phyloP scores from a whole-genome alignment of 2,797 vertebrate genomes.

The Myripristis jacobus region DNA sequence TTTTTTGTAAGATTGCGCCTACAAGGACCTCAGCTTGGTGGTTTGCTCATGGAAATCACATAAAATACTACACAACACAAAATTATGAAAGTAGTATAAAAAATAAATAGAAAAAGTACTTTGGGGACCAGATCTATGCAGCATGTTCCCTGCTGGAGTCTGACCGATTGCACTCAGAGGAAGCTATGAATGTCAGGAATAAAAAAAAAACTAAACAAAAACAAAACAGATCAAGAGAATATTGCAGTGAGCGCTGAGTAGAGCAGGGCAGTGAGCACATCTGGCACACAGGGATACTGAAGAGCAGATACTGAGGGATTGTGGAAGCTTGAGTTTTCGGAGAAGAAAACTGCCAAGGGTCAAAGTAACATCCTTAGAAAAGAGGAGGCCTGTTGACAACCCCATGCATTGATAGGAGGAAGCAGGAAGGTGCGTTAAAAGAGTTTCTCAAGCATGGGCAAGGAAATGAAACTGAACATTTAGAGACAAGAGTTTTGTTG shows the following conservation, averaged over 20 bases:
- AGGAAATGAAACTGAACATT: neutral
- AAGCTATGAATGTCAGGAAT: neutral
- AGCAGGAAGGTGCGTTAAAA: conserved; percentile 19
- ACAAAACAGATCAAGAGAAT: no score
- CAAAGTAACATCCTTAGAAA: conserved; percentile 43
- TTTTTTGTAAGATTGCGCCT: neutral
- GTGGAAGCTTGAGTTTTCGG: conserved; percentile 59
- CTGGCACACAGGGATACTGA: conserved; percentile 45
- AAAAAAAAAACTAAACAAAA: neutral
- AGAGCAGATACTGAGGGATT: conserved; percentile 59
- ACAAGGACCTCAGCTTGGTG: neutral
- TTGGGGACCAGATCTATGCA: no score
- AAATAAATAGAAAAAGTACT: neutral
- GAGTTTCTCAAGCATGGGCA: conserved; percentile 27
- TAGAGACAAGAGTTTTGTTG: conserved; percentile 23
- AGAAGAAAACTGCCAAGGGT: conserved; percentile 47
- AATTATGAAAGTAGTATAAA: neutral
- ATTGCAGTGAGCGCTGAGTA: conserved; percentile 23
- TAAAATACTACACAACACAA: neutral
- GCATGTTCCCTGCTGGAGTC: no score
- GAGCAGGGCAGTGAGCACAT: conserved; percentile 23
- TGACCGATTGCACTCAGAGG: neutral
- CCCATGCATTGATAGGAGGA: neutral
- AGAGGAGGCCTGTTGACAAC: conserved; percentile 10
- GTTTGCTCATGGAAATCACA: conserved; percentile 2